phyloP scores from a whole-genome alignment of 2,888 invertebrate genomes.

The Chymomyza amoena region DNA sequence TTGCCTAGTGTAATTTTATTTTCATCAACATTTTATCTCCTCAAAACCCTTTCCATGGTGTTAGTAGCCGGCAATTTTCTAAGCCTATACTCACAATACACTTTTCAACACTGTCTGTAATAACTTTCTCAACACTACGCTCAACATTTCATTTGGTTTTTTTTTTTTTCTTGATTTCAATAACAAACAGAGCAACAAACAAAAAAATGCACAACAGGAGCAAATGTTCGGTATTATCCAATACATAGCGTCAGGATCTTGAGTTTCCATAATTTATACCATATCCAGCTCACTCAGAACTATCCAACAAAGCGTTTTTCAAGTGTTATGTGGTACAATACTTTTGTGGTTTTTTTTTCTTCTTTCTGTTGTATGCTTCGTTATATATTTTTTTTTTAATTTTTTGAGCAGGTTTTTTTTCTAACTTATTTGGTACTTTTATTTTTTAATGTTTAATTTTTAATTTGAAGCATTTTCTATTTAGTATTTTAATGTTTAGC shows the following conservation, averaged over 20 bases:
- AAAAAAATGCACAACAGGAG: slow-evolving; percentile 69
- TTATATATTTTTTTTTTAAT: slow-evolving; percentile 1
- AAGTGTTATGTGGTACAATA: slow-evolving; percentile 46
- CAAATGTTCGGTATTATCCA: slow-evolving; percentile 29
- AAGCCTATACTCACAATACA: slow-evolving; percentile 34
- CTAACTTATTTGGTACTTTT: slow-evolving; percentile 59
- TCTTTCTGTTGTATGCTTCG: neutral
- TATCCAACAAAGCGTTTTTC: slow-evolving; percentile 60
- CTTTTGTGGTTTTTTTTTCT: slow-evolving; percentile 37
- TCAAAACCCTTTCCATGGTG: slow-evolving; percentile 3
- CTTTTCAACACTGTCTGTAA: slow-evolving; percentile 17
- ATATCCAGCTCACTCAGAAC: slow-evolving; percentile 29
- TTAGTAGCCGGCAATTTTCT: too few species aligned
- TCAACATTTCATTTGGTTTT: slow-evolving; percentile 41
- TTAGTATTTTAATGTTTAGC: slow-evolving; percentile 30
- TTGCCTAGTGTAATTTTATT: slow-evolving; percentile 17
- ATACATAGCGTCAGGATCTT: slow-evolving; percentile 44
- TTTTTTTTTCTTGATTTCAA: slow-evolving; percentile 32
- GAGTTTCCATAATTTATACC: slow-evolving; percentile 7
- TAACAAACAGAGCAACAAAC: slow-evolving; percentile 72
- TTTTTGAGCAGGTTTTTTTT: slow-evolving; percentile 66
- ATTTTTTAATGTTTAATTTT: slow-evolving; percentile 37
- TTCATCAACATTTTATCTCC: slow-evolving; percentile 11
- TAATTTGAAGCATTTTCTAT: slow-evolving; percentile 32
- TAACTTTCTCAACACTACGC: slow-evolving; percentile 51